Evolutionary conservation across 2,888 invertebrate genomes (phyloP), one percentile per base, ranked within the genome.

Genomic region (Hybos culiciformis): DNA sequence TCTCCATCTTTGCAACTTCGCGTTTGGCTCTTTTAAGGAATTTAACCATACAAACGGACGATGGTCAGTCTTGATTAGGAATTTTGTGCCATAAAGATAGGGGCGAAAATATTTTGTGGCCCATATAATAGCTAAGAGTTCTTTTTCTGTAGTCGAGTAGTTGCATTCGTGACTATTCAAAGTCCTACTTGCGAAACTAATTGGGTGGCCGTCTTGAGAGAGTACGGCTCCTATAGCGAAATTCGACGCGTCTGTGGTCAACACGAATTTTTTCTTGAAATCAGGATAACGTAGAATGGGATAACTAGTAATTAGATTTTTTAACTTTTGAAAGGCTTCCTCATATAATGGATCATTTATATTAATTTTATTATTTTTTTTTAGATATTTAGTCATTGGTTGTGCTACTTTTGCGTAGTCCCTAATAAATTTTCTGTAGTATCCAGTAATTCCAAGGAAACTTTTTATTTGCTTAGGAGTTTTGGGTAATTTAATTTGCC

Each of bases 311-410:
- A 46, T 42, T 2, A 46, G 14, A 15, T 36, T 14, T 24, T 46
- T 46, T 11, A 46, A 20, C 32, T 44, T 44, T 19, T 42, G 32
- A 24, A 46, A 39, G 6, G 44, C 29, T 12, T 43, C 37, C 23
- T n/a, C n/a, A 51, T 56, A 47, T 46, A 51, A 14, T 46, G 47
- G 19, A 51, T 54, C 21, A 46, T 48, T 41, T 15, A 31, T 20
- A 23, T 42, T 45, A 23, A 38, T 19, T 45, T 37, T 23, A 19
- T 18, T 31, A 15, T 37, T 33, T 20, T 40, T 42, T 39, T 37
- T 23, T 8, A 37, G 34, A 32, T 24, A 41, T 26, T 21, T 32
- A 11, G 44, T 44, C 26, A 44, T 33, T n/a, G 29, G 43, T 24
- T 37, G 40, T 14, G 46, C 46, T 37, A 40, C 31, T 46, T 38